Evolutionary conservation across 2,797 vertebrate species (phyloP), one percentile per base, ranked within the genome.

Genomic region (Malacoraja senta): DNA sequence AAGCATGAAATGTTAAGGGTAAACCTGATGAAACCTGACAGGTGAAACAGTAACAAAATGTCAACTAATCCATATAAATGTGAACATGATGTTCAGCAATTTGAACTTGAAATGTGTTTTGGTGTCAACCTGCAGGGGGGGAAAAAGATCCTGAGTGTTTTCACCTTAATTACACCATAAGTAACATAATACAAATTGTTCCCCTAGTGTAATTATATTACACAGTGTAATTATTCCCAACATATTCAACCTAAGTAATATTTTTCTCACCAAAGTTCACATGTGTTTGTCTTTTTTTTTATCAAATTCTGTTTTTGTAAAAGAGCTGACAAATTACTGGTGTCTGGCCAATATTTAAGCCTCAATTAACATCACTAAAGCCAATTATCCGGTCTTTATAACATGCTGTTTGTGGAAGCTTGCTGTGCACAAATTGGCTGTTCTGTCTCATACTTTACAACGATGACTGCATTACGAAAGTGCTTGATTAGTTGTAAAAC

Each of bases 51-150:
- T 88, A n/a, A 68, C 65, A 68, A 68, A 88, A 88, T 88, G 84
- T 35, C 84, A 88, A 65, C 58, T 86, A 65, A 86, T 86, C 83
- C 83, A 65, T 86, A 65, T 61, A 86, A 63, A 63, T 86, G 58
- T 63, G 58, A 65, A 63, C 61, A 88, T 24, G n/a, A 88, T 88
- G 63, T 88, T 88, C 61, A 88, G 61, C 29, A 88, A 88, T 88
- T 68, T 88, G 84, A 88, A 88, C n/a, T 68, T 68, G 63, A 88
- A 88, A 88, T 88, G 65, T 88, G 63, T 88, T 88, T 68, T 35
- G n/a, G 61, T 88, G 84, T 68, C 84, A 35, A 68, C 61, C 61
- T 88, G 84, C 61, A 88, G 84, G 32, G 65, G 61, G 21, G 68
- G 63, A 68, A 88, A 68, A 68, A 35, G 84, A 88, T 68, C 61